These are phyloP conservation scores for Pantherophis alleghaniensis DNA, from an alignment of 2,797 vertebrate species.

Conservation along the genomic window DNA sequence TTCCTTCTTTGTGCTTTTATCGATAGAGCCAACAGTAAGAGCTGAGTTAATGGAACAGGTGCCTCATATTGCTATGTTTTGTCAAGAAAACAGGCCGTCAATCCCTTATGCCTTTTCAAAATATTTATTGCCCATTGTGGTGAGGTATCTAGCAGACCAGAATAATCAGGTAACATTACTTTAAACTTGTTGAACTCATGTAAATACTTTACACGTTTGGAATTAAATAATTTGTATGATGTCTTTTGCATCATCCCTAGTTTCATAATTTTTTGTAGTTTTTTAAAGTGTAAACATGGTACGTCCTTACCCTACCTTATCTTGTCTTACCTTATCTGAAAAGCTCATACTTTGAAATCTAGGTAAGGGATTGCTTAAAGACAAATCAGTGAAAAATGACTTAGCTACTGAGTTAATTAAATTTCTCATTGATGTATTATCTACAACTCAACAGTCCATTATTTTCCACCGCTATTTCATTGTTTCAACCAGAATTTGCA, in stretches of 20 bases:
- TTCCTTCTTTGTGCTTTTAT: slow-evolving; percentile 29
- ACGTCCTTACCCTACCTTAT: neutral
- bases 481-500: neutral
- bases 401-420: neutral
- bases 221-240: neutral
- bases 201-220: accelerated
- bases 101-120: slow-evolving; percentile 86
- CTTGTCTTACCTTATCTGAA: neutral
- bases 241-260: neutral
- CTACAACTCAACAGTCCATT: neutral
- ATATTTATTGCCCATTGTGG: slow-evolving; percentile 84
- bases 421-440: neutral
- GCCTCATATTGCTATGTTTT: slow-evolving; percentile 87
- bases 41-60: slow-evolving; percentile 90
- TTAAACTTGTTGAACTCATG: neutral
- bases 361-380: neutral
- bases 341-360: neutral
- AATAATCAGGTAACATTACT: slow-evolving; percentile 82
- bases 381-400: neutral
- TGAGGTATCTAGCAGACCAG: slow-evolving; percentile 85
- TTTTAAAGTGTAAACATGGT: neutral
- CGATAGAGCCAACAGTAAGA: slow-evolving; percentile 83
- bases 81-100: slow-evolving; percentile 87
- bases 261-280: neutral
- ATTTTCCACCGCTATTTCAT: neutral